Evolutionary conservation across 2,113 vertebrate species (phyloP), one percentile per base, ranked within the genome.

Genomic region (Panurus biarmicus): DNA sequence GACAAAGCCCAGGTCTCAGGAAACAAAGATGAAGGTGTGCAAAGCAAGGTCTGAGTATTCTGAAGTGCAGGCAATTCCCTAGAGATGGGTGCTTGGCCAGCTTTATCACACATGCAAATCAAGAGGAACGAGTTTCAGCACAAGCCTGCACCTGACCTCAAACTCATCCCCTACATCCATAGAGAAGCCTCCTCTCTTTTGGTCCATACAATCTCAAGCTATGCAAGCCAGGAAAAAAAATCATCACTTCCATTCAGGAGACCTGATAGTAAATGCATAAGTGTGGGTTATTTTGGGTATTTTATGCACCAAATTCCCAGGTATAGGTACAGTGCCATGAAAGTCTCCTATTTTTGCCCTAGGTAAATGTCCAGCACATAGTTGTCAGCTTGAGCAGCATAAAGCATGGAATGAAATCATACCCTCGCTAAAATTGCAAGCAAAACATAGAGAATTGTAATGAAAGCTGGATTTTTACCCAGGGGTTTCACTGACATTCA

Each of bases 61-160:
- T 5, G 3, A 54, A 3, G 2, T 1, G 0, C 6, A 56, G 22
- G 7, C 7, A 54, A 0, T 44, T 73, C 44, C 35, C 45, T 21
- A 38, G 47, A 62, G 20, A 14, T 40, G 23, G 8, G 9, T 61
- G 4, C 17, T 17, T 33, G 20, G 15, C 31, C 23, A 75, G 23
- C 24, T 78, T 82, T 48, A 45, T 28, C 38, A 54, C 20, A 45
- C 12, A 11, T 23, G 13, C 5, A 79, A 33, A 74, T 50, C 26
- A 50, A 71, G 62, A 67, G 8, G 20, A 73, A 71, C n/a, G 42
- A 85, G 14, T 24, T 70, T 31, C 47, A 53, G 17, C 40, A 72
- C 12, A 69, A 88, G 14, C 14, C 62, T 72, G 79, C 28, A 78
- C 19, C 28, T 25, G 51, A 15, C 6, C 20, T 86, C 54, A 83